Evolutionary conservation across 2,888 invertebrate genomes (phyloP).

Genomic region (Gari tellinella): DNA sequence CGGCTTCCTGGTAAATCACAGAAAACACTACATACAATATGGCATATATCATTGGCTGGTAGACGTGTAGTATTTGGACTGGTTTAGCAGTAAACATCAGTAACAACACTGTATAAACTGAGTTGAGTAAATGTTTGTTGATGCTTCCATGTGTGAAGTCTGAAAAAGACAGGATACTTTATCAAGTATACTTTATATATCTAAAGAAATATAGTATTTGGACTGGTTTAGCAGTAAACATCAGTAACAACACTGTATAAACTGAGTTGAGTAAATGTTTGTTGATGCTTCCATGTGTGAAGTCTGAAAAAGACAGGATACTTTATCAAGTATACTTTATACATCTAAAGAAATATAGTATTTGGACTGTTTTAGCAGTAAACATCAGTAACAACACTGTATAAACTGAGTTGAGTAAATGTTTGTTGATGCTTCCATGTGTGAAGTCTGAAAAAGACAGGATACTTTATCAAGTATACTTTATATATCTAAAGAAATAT

Average conservation of each 20-base stretch:
- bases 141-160: conserved; percentile 51
- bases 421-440: conserved; percentile 59
- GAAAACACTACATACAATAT: conserved; percentile 58
- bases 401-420: conserved; percentile 62
- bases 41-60: conserved; percentile 56
- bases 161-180: conserved; percentile 35
- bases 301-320: conserved; percentile 41
- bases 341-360: too few species aligned
- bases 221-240: conserved; percentile 57
- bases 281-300: conserved; percentile 52
- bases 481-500: too few species aligned
- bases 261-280: conserved; percentile 63
- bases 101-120: background rate
- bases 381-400: conserved; percentile 45
- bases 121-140: conserved; percentile 26
- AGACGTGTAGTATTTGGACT: conserved; percentile 59
- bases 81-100: conserved; percentile 14
- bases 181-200: too few species aligned
- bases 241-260: conserved; percentile 49
- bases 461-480: too few species aligned
- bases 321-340: too few species aligned
- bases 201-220: conserved; percentile 62
- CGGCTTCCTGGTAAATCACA: conserved; percentile 56
- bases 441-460: conserved; percentile 36
- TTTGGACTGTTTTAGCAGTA: conserved; percentile 57